A percentile compares a stretch with the other conserved stretches of the same genome.
phyloP scores from a whole-genome alignment of 2,888 invertebrate species.

The Phytoseiulus persimilis region DNA sequence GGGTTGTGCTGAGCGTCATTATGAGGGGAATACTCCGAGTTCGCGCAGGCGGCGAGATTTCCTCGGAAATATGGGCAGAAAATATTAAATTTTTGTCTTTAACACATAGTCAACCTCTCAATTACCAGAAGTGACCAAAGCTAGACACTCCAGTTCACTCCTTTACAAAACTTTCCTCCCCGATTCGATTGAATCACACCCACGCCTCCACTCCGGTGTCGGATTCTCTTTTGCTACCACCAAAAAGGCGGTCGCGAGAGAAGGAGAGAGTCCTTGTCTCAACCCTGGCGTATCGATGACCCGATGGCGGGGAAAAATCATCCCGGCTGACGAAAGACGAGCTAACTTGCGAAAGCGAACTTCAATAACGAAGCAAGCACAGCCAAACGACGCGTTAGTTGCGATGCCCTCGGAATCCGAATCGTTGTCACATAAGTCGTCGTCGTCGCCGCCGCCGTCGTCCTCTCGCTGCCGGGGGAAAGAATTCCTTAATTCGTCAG shows the following conservation, averaged over 20 bases:
- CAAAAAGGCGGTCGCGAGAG: background rate
- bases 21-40: background rate
- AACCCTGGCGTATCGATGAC: background rate
- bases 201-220: background rate
- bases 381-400: background rate
- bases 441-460: background rate
- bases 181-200: too few species aligned
- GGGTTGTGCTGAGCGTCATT: background rate
- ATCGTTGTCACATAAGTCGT: background rate
- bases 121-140: too few species aligned
- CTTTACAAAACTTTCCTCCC: too few species aligned
- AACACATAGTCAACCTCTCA: too few species aligned
- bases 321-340: background rate
- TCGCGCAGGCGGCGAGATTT: too few species aligned
- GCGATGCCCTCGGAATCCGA: background rate
- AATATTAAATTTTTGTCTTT: too few species aligned
- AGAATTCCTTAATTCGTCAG: background rate
- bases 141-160: too few species aligned
- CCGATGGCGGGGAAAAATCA: background rate
- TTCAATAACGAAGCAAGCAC: background rate
- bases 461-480: background rate
- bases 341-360: background rate
- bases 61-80: too few species aligned
- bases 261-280: background rate
- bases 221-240: background rate